phyloP scores from a whole-genome alignment of 1,140 invertebrate genomes.

The Bombus superbus region DNA sequence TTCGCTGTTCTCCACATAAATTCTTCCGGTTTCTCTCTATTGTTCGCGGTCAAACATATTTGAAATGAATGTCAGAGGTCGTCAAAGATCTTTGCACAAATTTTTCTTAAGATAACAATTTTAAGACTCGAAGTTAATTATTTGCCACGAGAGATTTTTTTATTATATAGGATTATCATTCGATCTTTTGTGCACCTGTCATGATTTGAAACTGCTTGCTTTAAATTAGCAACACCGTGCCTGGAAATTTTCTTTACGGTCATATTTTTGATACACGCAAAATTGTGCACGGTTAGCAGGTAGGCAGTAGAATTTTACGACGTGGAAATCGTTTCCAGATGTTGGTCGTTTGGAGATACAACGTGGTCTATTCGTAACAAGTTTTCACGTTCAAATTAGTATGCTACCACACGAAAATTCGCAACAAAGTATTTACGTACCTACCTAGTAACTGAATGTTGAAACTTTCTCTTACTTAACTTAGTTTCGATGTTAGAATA shows the following conservation, averaged over 20 bases:
- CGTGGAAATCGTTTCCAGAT: constrained; percentile 78
- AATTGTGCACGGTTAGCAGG: constrained; percentile 49
- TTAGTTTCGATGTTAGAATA: background rate
- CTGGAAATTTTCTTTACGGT: constrained; percentile 37
- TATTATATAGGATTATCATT: background rate
- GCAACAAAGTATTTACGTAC: background rate
- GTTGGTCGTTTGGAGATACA: constrained; percentile 65
- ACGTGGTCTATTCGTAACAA: constrained; percentile 51
- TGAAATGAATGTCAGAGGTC: background rate
- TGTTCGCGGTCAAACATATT: background rate
- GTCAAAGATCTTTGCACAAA: background rate
- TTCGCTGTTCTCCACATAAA: constrained; percentile 15
- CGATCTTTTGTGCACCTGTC: background rate
- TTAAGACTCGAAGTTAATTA: background rate
- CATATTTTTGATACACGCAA: constrained; percentile 53
- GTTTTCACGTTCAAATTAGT: constrained; percentile 73
- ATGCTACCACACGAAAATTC: constrained; percentile 69
- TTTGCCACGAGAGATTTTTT: background rate
- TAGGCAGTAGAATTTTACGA: constrained; percentile 72
- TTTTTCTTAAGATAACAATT: background rate
- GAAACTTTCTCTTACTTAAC: constrained; percentile 8
- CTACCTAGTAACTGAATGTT: background rate
- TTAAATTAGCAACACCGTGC: no score
- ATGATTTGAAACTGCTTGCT: no score
- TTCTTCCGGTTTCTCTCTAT: constrained; percentile 20